Conservation (phyloP, 35 echinoderm and acorn worm species). For the Eucidaris tribuloides region DNA sequence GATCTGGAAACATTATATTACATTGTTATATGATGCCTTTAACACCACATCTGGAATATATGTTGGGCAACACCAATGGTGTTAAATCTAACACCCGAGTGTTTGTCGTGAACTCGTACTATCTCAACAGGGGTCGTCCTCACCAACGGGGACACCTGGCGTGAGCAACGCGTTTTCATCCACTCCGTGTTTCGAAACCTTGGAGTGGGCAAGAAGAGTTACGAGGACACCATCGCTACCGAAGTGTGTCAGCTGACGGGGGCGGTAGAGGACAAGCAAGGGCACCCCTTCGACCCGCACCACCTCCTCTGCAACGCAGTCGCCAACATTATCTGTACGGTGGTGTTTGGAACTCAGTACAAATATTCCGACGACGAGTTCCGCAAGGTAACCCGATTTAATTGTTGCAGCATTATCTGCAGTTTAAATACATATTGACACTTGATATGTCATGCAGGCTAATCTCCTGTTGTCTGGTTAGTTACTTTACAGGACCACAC, state of each 20-base stretch:
- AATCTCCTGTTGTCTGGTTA: too few species aligned
- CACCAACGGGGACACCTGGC: slow-evolving; percentile 44
- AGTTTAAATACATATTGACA: too few species aligned
- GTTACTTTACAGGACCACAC: too few species aligned
- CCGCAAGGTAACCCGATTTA: too few species aligned
- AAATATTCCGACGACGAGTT: slow-evolving; percentile 19
- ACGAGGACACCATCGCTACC: slow-evolving; percentile 47
- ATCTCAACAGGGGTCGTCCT: slow-evolving; percentile 42
- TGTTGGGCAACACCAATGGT: too few species aligned
- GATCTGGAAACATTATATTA: too few species aligned
- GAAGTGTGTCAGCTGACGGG: slow-evolving; percentile 35
- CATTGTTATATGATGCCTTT: too few species aligned
- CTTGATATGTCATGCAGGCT: too few species aligned
- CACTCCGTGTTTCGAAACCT: slow-evolving; percentile 59
- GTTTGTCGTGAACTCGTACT: not conserved
- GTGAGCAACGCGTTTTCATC: slow-evolving; percentile 60
- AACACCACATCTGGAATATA: too few species aligned
- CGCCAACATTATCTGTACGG: slow-evolving; percentile 40
- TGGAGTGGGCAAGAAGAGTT: slow-evolving; percentile 60
- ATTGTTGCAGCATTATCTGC: too few species aligned
- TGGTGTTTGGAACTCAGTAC: slow-evolving; percentile 24
- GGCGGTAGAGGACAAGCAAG: not conserved
- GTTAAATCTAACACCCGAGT: too few species aligned
- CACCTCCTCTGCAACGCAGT: slow-evolving; percentile 45
- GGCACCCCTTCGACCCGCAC: slow-evolving; percentile 36